Base-by-base conservation (phyloP, 2,113 vertebrate genomes). In the Arothron firmamentum region DNA sequence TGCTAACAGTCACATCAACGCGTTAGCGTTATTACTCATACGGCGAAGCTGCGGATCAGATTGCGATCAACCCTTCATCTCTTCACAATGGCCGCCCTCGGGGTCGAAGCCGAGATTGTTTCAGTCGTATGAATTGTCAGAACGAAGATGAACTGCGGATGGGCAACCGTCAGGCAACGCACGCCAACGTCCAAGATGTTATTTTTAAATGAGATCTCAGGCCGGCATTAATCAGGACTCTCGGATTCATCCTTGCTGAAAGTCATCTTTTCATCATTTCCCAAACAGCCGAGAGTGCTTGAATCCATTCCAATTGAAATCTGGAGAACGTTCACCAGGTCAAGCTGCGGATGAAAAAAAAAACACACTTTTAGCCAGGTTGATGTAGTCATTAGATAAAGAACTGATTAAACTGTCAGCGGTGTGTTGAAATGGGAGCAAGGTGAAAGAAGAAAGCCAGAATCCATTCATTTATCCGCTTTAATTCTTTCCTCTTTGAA, bases 361-460 rank as follows among this genome's bases (percentile, higher is more conserved):
- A 70, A 45, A 51, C 51, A 7, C n/a, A 9, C 6, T 47, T 47
- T 62, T 63, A 23, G 57, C 67, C 74, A 74, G 65, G 62, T 56
- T 80, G 65, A 83, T 80, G 78, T 68, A 83, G 78, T 72, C 54
- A 64, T 83, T 81, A 74, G 74, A 60, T 63, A 53, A 67, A 75
- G 55, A 74, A 66, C 65, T 73, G 74, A 78, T 83, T 81, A 80
- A 74, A 75, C 54, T 70, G 74, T 65, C 75, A 67, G 46, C 4
- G 20, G 52, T 61, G 52, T 18, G 50, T 46, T 52, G 66, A 72
- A 76, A 20, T 45, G 65, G 62, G 52, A 76, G 48, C 52, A 54
- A 62, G 62, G 59, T 63, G 68, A 60, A 60, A 64, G 61, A 57
- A 4, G 60, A 71, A 56, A 45, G 61, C 67, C 73, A 70, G 58